Evolutionary conservation across 2,113 vertebrate species (phyloP).

Genomic region (Axis porcinus): DNA sequence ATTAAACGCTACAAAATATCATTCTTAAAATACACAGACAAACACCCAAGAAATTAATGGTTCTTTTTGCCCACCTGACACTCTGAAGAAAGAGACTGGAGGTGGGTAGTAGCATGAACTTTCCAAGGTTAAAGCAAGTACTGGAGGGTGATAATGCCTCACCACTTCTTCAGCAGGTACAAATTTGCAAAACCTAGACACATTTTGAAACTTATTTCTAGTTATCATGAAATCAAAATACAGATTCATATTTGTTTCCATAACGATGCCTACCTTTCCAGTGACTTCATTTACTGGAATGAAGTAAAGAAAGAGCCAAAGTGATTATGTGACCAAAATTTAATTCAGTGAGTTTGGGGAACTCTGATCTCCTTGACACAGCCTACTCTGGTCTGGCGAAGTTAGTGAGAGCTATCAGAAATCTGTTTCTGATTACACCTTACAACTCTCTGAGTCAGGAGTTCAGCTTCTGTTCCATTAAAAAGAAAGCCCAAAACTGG

Average conservation of each 20-base stretch:
- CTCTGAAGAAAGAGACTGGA: constrained; percentile 7
- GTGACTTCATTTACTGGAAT: neutral
- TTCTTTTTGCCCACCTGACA: constrained; percentile 45
- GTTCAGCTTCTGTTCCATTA: neutral
- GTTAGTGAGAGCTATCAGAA: neutral
- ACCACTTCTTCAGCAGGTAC: constrained; percentile 30
- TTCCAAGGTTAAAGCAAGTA: neutral
- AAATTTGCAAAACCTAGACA: neutral
- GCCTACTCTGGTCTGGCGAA: neutral
- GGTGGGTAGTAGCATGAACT: neutral
- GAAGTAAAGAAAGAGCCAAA: neutral
- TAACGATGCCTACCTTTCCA: neutral
- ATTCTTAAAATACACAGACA: constrained; percentile 61
- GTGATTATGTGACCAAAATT: neutral
- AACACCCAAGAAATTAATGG: constrained; percentile 50
- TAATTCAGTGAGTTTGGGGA: neutral
- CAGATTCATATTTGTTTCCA: neutral
- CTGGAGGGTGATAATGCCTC: neutral
- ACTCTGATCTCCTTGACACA: neutral
- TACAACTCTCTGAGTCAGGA: neutral
- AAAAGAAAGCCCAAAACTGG: constrained; percentile 12
- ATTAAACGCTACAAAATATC: constrained; percentile 54
- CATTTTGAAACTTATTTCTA: constrained; percentile 21
- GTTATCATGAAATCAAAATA: constrained; percentile 18
- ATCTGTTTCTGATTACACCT: neutral